Evolutionary conservation across 2,113 vertebrate species (phyloP).

Genomic region (Oreochromis spilurus): DNA sequence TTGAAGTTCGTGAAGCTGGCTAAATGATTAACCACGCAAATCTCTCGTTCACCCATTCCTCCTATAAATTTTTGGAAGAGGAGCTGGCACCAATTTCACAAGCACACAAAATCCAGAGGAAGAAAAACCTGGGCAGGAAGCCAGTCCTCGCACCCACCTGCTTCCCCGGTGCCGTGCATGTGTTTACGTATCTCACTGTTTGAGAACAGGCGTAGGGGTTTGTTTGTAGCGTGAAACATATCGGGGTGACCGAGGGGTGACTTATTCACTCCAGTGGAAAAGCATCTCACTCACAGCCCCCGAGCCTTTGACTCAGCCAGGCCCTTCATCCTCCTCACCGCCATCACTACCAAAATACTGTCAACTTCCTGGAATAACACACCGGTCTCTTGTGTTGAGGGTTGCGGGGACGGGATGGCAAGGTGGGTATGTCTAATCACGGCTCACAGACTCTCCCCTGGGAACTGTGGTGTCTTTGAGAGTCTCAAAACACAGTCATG

Average conservation of each 20-base stretch:
- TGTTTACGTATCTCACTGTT: conserved; percentile 32
- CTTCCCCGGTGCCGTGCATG: conserved; percentile 4
- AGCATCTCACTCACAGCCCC: conserved; percentile 5
- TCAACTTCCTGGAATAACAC: conserved; percentile 65
- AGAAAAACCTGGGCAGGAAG: conserved; percentile 43
- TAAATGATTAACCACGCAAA: conserved; percentile 41
- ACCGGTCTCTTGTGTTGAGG: conserved; percentile 9
- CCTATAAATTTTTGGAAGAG: conserved; percentile 32
- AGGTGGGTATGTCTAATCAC: conserved; percentile 37
- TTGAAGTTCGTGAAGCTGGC: conserved; percentile 10
- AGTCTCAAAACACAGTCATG: not conserved
- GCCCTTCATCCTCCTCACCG: not conserved
- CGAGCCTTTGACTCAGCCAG: not conserved
- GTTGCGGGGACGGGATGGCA: not conserved
- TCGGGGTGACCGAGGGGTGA: conserved; percentile 20
- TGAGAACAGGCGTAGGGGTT: conserved; percentile 11
- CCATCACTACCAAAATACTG: not conserved
- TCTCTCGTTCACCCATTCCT: conserved; percentile 13
- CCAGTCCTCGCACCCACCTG: conserved; percentile 60
- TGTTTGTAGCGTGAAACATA: conserved; percentile 12
- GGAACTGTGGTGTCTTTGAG: conserved; percentile 36
- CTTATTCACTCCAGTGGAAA: conserved; percentile 31
- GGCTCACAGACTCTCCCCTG: conserved; percentile 22
- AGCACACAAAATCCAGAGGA: conserved; percentile 43
- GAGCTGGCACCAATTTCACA: conserved; percentile 52